Evolutionary conservation across 2,113 vertebrate species (phyloP), one percentile per base, ranked within the genome.

Genomic region (Genyomyrus donnyi): DNA sequence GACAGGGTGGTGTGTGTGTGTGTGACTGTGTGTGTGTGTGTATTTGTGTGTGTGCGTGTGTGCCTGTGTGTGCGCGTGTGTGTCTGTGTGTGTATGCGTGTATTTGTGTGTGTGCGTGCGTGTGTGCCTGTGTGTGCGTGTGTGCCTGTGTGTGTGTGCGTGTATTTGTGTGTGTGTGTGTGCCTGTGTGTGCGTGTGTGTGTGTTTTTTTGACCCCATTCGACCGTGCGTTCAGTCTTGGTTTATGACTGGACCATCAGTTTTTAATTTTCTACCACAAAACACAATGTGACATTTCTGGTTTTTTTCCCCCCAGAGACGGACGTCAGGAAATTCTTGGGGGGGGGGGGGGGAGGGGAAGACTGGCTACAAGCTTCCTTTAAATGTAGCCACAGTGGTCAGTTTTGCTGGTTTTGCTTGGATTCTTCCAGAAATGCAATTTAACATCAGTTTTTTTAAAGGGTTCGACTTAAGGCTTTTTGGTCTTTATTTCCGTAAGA

Each of bases 401-500:
- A 70, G 62, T 31, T 70, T 70, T 31, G 62, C n/a, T 31, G 35
- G 70, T 39, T 77, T 77, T 80, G 35, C 17, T 80, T 19, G 5
- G 21, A 19, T 62, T 85, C 3, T 85, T 46, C 39, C 8, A 13
- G 8, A 85, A 85, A 46, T 48, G 83, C 17, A 84, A 1, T 90
- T 88, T 15, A 52, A 85, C 19, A 35, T 45, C 62, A 70, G 21
- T 19, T 66, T 42, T 13, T 89, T 24, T 58, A 84, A 62, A 53
- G 1, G 87, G 48, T 87, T 53, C 11, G 31, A 52, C 15, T 87
- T 49, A 62, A 85, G 45, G 21, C 70, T 91, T 91, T 91, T 80
- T 0, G 90, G 58, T 93, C 87, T 93, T 93, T n/a, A 89, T 91
- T 90, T 95, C 94, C 93, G 92, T 95, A 95, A 93, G 94, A 96